Conservation (phyloP, 2,113 vertebrate species). For the Pseudois nayaur region DNA sequence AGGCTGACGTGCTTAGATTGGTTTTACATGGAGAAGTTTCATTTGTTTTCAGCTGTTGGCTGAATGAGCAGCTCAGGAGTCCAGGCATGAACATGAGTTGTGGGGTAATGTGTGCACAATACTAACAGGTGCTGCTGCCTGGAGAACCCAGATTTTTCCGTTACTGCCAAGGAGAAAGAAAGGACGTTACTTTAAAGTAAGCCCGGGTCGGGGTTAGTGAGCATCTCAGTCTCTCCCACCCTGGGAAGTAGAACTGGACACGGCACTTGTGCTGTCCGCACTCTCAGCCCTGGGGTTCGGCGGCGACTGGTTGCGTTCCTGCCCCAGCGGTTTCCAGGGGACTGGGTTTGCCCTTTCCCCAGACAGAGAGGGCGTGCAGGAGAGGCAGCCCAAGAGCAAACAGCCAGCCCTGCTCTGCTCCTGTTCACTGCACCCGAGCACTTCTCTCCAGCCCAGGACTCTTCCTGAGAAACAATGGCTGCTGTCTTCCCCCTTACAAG, state of each 20-base stretch:
- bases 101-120: background rate
- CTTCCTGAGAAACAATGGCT: background rate
- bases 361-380: background rate
- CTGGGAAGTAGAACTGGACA: background rate
- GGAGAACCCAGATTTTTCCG: background rate
- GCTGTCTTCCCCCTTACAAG: background rate
- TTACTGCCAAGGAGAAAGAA: background rate
- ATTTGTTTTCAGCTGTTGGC: background rate
- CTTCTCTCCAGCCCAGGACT: background rate
- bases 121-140: background rate
- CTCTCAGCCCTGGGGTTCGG: background rate
- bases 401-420: too few relatives aligned
- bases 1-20: too few relatives aligned
- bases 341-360: background rate
- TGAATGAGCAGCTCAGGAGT: background rate
- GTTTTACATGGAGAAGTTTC: background rate
- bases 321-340: background rate
- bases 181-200: background rate
- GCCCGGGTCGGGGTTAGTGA: background rate
- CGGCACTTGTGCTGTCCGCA: rapidly evolving
- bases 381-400: background rate
- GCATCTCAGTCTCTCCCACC: background rate
- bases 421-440: background rate
- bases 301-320: background rate
- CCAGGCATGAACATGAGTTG: rapidly evolving